Evolutionary conservation across 1,140 invertebrate species (phyloP).

Genomic region (Drosophila burlai): DNA sequence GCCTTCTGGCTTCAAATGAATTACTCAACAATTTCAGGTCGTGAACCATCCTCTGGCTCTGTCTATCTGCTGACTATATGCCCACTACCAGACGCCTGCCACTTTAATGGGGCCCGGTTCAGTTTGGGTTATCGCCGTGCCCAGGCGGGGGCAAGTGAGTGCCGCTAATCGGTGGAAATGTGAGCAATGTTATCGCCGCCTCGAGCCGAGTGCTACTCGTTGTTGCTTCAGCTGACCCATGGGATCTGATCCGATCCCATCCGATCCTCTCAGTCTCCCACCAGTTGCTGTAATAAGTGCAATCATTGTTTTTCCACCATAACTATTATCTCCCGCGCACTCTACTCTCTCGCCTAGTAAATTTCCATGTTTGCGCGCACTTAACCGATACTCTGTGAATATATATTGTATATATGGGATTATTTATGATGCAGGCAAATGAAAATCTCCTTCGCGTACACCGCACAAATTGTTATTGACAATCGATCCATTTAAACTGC

Average conservation of each 20-base stretch:
- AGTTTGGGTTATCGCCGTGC: conserved; percentile 38
- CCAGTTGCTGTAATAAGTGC: conserved; percentile 59
- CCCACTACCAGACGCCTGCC: conserved; percentile 28
- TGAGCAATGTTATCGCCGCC: conserved; percentile 64
- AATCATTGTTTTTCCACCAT: conserved; percentile 60
- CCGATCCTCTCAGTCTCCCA: conserved; percentile 24
- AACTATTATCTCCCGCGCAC: conserved; percentile 43
- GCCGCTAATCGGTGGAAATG: conserved; percentile 50
- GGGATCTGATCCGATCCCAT: conserved; percentile 40
- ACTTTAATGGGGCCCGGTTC: conserved; percentile 49
- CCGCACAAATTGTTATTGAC: conserved; percentile 68
- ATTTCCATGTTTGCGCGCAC: conserved; percentile 73
- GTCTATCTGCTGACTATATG: conserved; percentile 18
- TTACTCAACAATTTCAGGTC: conserved; percentile 74
- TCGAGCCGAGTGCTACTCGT: conserved; percentile 39
- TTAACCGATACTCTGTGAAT: conserved; percentile 34
- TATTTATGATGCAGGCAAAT: conserved; percentile 46
- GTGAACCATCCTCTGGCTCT: conserved; percentile 47
- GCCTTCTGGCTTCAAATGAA: conserved; percentile 75
- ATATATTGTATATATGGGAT: conserved; percentile 9
- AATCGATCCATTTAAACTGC: conserved; percentile 39
- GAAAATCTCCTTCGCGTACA: conserved; percentile 37
- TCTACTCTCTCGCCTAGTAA: conserved; percentile 58
- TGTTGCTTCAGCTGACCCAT: conserved; percentile 47
- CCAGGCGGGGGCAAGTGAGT: conserved; percentile 34